Percentiles rank a stretch among this genome's conserved stretches.
Conservation (phyloP, 2,113 vertebrate species). For the Pardalotus punctatus region DNA sequence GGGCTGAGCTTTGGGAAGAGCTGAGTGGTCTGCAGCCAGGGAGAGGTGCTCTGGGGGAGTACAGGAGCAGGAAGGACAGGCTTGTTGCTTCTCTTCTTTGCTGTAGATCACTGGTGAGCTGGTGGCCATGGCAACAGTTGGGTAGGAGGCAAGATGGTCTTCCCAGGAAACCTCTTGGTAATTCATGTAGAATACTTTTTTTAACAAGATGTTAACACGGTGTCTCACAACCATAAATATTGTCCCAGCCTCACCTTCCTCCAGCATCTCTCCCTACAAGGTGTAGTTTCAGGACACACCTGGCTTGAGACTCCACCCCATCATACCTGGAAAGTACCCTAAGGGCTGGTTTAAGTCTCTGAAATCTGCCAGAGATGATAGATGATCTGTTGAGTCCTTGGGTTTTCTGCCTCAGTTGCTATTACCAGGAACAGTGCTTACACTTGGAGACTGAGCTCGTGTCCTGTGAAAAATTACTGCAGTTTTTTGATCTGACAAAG, state of each 20-base stretch:
- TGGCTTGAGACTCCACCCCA: neutral
- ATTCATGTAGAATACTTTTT: neutral
- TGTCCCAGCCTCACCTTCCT: neutral
- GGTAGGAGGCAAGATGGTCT: constrained; percentile 17
- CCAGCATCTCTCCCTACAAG: neutral
- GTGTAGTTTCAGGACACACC: neutral
- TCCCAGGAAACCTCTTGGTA: neutral
- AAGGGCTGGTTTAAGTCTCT: neutral
- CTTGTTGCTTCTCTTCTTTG: neutral
- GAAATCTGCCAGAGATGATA: neutral
- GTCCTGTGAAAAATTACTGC: neutral
- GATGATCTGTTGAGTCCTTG: neutral
- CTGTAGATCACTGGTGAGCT: neutral
- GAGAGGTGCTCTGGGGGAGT: neutral
- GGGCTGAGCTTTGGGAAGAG: neutral
- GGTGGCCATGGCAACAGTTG: constrained; percentile 44
- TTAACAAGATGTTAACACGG: neutral
- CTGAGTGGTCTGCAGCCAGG: neutral
- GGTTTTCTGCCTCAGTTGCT: neutral
- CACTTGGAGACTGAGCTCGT: neutral
- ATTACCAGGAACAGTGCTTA: neutral
- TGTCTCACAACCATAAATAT: neutral
- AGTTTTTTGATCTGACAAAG: neutral
- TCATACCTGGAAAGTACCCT: neutral
- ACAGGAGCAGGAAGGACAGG: neutral